Base-by-base conservation (phyloP, 2,797 vertebrate genomes). In the Acanthurus leucopareius region DNA sequence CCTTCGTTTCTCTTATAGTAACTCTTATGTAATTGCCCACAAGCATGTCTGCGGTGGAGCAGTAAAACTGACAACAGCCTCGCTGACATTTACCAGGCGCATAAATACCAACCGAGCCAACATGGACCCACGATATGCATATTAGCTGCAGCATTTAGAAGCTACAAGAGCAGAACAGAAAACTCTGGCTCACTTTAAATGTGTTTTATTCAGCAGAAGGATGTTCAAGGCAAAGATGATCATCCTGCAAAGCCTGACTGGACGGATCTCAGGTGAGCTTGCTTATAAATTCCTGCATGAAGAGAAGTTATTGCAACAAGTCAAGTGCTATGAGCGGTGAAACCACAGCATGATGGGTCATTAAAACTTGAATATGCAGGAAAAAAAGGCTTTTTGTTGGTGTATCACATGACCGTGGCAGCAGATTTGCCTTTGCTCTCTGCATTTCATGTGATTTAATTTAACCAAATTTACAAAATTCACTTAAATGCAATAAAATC, bases 21-120 rank as follows among this genome's bases (percentile, higher is more conserved):
- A 6, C 14, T 47, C 56, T 73, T 48, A 45, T 32, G 19, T 64
- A 62, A 53, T 61, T 65, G 60, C 47, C 61, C 61, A 52, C 71
- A 68, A 49, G 52, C 62, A 62, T 52, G 76, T 79, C 66, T 66
- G 22, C 67, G 69, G 61, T 20, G 69, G 17, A 68, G 58, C 74
- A 59, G 53, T 75, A 60, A 57, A 76, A 72, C 28, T 2, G 5
- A 42, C 57, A 67, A 71, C 60, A 80, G 52, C 28, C 45, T 53
- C 28, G 52, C 45, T 47, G 54, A 53, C 25, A 54, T 79, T 73
- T 66, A 65, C 69, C 72, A 73, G 64, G n/a, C 59, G 52, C 78
- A 69, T 58, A 71, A 56, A 72, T 59, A 51, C 57, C 19, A 71
- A 25, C 32, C 20, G 44, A 69, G 71, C 53, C 44, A 71, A 69